phyloP scores from a whole-genome alignment of 1,140 invertebrate genomes.

The Aphis craccivora region DNA sequence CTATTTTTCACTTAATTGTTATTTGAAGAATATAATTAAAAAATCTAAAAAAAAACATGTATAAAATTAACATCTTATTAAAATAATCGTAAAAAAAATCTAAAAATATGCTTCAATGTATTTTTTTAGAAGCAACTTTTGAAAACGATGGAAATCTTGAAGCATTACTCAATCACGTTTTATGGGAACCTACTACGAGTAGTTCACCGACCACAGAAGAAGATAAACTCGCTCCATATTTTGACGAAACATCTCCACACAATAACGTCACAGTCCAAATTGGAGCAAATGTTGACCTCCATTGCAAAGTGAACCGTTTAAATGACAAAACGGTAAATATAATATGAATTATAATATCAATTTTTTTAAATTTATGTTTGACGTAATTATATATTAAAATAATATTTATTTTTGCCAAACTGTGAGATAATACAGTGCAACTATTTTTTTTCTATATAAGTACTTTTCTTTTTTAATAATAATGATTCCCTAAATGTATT shows the following conservation, averaged over 20 bases:
- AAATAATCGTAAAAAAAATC: background rate
- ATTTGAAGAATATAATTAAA: background rate
- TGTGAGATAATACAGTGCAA: background rate
- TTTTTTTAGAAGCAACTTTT: conserved; percentile 36
- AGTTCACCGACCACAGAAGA: conserved; percentile 44
- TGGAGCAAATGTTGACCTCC: conserved; percentile 72
- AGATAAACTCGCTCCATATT: conserved; percentile 68
- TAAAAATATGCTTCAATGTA: background rate
- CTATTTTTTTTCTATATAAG: background rate
- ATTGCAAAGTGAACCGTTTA: conserved; percentile 76
- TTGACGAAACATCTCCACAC: conserved; percentile 69
- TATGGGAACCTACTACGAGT: conserved; percentile 48
- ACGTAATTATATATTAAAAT: background rate
- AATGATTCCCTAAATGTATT: background rate
- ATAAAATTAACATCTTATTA: background rate
- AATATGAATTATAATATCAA: background rate
- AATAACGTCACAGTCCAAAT: conserved; percentile 75
- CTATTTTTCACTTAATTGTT: background rate
- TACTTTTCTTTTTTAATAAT: background rate
- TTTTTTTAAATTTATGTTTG: background rate
- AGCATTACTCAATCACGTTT: conserved; percentile 49
- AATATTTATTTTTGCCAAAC: background rate
- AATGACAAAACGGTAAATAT: conserved; percentile 69
- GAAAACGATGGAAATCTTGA: conserved; percentile 50
- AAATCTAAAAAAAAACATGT: background rate